Base-by-base conservation (phyloP, 2,797 vertebrate species). In the Brachyrhaphis roseni region DNA sequence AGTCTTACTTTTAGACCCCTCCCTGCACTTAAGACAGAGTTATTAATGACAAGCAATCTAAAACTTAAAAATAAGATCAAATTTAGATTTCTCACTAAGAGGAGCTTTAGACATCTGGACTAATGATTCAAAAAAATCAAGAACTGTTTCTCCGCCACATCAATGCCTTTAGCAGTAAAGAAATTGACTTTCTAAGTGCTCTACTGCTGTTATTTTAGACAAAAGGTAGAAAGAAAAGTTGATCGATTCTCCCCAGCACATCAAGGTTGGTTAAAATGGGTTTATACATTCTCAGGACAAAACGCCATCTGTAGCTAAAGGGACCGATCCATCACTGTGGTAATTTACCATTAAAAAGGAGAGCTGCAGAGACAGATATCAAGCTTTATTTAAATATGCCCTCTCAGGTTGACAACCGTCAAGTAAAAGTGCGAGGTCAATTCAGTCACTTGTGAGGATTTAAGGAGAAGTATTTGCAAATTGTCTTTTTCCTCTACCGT, bases 401-500 rank as follows among this genome's bases (percentile, higher is more conserved):
- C 71, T 72, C 46, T 45, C 39, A 75, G 55, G 73, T 47, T 72
- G 57, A 78, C 74, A 72, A 72, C 23, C 64, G 68, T 83, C 49
- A 75, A 75, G 80, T 72, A 53, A 77, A 75, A 72, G 57, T 2
- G 1, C 31, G 64, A 70, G 78, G 39, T 80, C 76, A 64, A 16
- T 43, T 82, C 39, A 77, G 72, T 78, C 70, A 74, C 49, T 26
- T 34, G 66, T 43, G 20, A 43, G 66, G 66, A 13, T n/a, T 70
- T 45, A 70, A 70, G 23, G 36, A 43, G 66, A 70, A 70, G 41
- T 5, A 1, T 76, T 88, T 81, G 68, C 55, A 80, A 77, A 83
- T 82, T 45, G 70, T 76, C 18, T 84, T 39, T 76, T 75, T 78
- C 26, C 41, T 80, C 2, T 39, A 57, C 73, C 72, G 47, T 57